These are phyloP conservation scores for Cylas formicarius DNA, from an alignment of 1,140 invertebrate genomes.

Conservation along the genomic window DNA sequence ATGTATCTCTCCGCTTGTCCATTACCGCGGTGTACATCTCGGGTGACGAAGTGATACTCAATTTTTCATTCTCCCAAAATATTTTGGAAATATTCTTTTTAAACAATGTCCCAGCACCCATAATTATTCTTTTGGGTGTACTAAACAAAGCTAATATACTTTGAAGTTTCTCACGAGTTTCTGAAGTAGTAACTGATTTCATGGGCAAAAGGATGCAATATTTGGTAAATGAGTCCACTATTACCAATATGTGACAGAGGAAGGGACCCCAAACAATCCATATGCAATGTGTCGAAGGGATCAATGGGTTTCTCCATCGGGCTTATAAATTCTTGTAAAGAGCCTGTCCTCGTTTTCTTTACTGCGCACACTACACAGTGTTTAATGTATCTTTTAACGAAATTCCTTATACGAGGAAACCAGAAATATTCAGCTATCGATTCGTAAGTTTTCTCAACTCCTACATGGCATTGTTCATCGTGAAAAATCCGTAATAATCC, in stretches of 20 bases:
- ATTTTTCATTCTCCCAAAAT: constrained; percentile 4
- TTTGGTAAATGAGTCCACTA: constrained; percentile 13
- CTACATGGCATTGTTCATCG: constrained; percentile 26
- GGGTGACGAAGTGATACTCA: constrained; percentile 15
- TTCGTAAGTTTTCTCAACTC: constrained; percentile 23
- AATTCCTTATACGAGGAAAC: constrained; percentile 24
- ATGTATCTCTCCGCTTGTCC: constrained; percentile 35
- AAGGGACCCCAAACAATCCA: constrained; percentile 29
- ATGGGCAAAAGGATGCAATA: constrained; percentile 6
- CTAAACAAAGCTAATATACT: constrained; percentile 4
- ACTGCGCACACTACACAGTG: constrained; percentile 30
- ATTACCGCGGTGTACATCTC: constrained; percentile 28
- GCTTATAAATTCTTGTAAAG: constrained; percentile 9
- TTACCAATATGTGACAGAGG: constrained; percentile 18
- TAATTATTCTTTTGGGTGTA: constrained; percentile 25
- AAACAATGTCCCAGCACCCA: constrained; percentile 21
- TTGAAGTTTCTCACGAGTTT: constrained; percentile 3
- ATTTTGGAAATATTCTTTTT: too few relatives aligned
- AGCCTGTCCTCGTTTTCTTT: constrained; percentile 16
- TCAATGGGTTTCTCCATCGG: constrained; percentile 21
- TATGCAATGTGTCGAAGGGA: constrained; percentile 31
- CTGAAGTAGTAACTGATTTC: not conserved
- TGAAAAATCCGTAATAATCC: constrained; percentile 28
- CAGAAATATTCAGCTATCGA: constrained; percentile 26
- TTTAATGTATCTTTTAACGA: constrained; percentile 29